Conservation (phyloP, 2,888 invertebrate species). For the Monochamus alternatus region DNA sequence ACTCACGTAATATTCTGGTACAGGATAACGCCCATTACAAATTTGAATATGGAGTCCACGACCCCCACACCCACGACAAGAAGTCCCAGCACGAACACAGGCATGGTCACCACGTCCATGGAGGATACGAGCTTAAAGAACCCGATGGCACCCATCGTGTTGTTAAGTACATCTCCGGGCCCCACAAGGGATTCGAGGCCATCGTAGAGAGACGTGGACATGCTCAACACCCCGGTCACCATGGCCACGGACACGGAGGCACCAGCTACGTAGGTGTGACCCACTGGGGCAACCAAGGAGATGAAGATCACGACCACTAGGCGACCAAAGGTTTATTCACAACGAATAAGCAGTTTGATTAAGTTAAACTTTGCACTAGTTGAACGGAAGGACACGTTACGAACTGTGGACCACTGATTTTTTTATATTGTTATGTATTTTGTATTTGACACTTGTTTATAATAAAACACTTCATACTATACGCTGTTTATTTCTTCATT, state of each 20-base stretch:
- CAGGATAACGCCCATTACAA: constrained; percentile 61
- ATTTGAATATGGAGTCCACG: constrained; percentile 67
- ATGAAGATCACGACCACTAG: constrained; percentile 21
- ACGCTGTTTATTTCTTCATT: too few relatives aligned
- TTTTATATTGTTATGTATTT: neutral
- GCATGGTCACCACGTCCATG: constrained; percentile 66
- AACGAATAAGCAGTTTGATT: neutral
- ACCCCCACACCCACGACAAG: constrained; percentile 66
- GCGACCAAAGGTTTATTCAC: too few relatives aligned
- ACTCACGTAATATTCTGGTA: too few relatives aligned
- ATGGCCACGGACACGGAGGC: constrained; percentile 35
- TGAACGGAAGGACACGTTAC: neutral
- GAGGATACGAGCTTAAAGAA: constrained; percentile 65
- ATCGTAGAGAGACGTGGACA: constrained; percentile 58
- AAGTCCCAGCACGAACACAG: constrained; percentile 66
- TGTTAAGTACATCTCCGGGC: constrained; percentile 64
- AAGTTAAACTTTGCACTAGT: neutral
- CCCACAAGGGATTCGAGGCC: constrained; percentile 60
- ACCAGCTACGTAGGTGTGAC: constrained; percentile 53
- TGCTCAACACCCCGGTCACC: constrained; percentile 58
- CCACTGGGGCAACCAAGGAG: constrained; percentile 53
- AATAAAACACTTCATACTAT: neutral
- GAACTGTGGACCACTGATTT: neutral
- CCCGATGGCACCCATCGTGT: constrained; percentile 66
- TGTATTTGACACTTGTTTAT: neutral